Percentiles rank a stretch among this genome's conserved stretches.
phyloP scores from a whole-genome alignment of 1,140 invertebrate species.

The Chrysoperla carnea region DNA sequence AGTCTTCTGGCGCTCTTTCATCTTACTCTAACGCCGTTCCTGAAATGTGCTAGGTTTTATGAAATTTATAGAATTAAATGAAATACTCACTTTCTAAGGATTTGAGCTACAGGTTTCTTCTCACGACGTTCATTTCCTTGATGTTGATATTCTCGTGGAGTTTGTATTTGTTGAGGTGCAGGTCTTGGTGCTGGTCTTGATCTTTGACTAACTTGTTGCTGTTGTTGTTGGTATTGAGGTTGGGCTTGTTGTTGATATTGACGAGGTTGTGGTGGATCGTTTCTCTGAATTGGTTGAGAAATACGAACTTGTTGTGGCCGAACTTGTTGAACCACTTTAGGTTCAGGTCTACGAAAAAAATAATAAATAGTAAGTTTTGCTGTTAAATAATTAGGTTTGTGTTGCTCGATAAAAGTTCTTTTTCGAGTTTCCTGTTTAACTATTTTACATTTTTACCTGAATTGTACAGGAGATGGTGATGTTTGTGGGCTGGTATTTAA shows the following conservation, averaged over 20 bases:
- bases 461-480: conserved; percentile 4
- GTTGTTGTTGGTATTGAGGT: conserved; percentile 5
- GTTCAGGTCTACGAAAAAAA: conserved; percentile 10
- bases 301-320: conserved; percentile 10
- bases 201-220: conserved; percentile 3
- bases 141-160: conserved; percentile 9
- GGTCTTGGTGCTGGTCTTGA: background rate
- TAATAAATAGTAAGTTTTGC: no score
- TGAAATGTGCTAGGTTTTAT: no score
- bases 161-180: conserved; percentile 3
- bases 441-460: background rate
- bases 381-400: no score
- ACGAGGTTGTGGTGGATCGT: conserved; percentile 6
- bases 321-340: conserved; percentile 3
- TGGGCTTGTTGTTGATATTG: conserved; percentile 7
- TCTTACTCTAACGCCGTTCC: no score
- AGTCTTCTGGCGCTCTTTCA: no score
- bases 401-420: conserved; percentile 9
- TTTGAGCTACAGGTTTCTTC: conserved; percentile 53
- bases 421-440: background rate
- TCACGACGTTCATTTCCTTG: conserved; percentile 14
- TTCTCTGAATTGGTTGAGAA: conserved; percentile 8
- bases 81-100: conserved; percentile 31
- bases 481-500: background rate
- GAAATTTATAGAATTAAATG: no score